Evolutionary conservation across 2,113 vertebrate species (phyloP), one percentile per base, ranked within the genome.

Genomic region (Laticauda laticaudata): DNA sequence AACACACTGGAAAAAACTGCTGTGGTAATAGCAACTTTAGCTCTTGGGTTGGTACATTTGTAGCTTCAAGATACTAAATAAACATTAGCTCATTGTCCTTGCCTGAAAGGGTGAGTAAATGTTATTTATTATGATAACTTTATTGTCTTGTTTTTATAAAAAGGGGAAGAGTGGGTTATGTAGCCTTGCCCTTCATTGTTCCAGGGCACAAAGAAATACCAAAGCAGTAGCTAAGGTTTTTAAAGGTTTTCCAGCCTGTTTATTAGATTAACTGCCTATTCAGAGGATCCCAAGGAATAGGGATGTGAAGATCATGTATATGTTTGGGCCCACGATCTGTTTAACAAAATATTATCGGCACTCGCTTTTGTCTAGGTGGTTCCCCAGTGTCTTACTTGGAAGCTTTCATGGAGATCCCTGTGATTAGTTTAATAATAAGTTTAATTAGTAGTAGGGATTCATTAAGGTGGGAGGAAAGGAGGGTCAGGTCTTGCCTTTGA

Each of bases 21-120:
- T 87, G 48, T 55, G 45, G 92, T 87, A 93, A 93, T 93, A 90
- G 92, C 88, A 93, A 90, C 56, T 90, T 86, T 85, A 93, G 75
- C 75, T 90, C 81, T 87, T 90, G 89, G 43, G 61, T 55, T 93
- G 92, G 92, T 93, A 93, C 89, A 90, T 90, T 93, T 93, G 75
- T 89, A 93, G 92, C 55, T 93, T 93, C 75, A 93, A 64, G 90
- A 56, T 90, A 90, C 48, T 93, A 87, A 93, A 90, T 90, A 93
- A 93, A 90, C 92, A 93, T 93, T 93, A 93, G 88, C 89, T 93
- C 92, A 93, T 90, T 93, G 89, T 93, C 48, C 92, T 90, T 24
- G 57, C 45, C 90, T 86, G 81, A 87, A 93, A 87, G 88, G 53
- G 90, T 54, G 64, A 90, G 88, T 93, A 88, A 86, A 61, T 92